Evolutionary conservation across 2,797 vertebrate genomes (phyloP), one percentile per base, ranked within the genome.

Genomic region (Channallabes apus): DNA sequence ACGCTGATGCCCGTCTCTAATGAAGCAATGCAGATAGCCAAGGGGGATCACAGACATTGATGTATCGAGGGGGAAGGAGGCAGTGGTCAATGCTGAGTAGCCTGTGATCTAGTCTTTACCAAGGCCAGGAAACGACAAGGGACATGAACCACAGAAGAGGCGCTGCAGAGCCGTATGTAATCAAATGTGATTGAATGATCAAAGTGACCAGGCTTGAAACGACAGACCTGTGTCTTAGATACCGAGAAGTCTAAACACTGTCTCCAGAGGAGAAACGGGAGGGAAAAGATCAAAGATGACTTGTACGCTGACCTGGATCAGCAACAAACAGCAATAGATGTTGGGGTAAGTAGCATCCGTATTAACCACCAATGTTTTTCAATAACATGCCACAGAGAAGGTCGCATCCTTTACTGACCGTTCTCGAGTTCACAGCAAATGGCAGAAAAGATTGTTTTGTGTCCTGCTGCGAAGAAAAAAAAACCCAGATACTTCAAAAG

Each of bases 121-220:
- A 79, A 84, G 85, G 80, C 71, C 85, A 82, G 6, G 7, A 54
- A 84, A 75, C 54, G 64, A 85, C 80, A 80, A 84, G 72, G 81
- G 65, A 85, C 9, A 51, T 54, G 73, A 59, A 82, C 77, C 72
- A 76, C 78, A 85, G 73, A 22, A 54, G 61, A 29, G 58, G 41
- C 27, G 86, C 20, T 68, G 20, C 67, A 67, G 72, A 35, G 76
- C 58, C 29, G 59, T 64, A 72, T 65, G 67, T 69, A 67, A 84
- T 87, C 56, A 84, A 58, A 72, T 86, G 77, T 68, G 86, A 86
- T 87, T 62, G 59, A 89, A 32, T 82, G 80, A 90, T 92, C 88
- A 92, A 92, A 91, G 90, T 84, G 84, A 82, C 86, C 78, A 80
- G 86, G 84, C 84, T 88, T 90, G 91, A 91, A 89, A 89, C 86